A percentile compares a stretch with the other conserved stretches of the same genome.
phyloP scores from a whole-genome alignment of 2,797 vertebrate genomes.

The Masticophis lateralis region DNA sequence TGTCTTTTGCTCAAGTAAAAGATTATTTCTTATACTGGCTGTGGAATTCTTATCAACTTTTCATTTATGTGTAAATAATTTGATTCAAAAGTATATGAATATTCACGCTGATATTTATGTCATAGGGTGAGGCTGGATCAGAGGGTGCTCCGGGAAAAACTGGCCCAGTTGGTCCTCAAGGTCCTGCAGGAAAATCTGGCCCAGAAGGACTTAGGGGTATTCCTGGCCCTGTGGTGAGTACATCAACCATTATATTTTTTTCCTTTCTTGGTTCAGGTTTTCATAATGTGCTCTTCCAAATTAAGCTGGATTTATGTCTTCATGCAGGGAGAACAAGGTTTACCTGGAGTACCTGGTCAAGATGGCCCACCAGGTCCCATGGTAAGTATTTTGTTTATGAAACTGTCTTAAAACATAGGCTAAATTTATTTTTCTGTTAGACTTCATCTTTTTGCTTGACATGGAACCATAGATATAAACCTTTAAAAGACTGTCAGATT shows the following conservation, averaged over 20 bases:
- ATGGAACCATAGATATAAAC: neutral
- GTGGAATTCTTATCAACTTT: neutral
- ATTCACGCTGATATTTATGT: slow-evolving; percentile 16
- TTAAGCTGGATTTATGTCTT: slow-evolving; percentile 27
- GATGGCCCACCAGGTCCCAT: slow-evolving; percentile 91
- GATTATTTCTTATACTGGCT: neutral
- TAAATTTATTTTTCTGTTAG: neutral
- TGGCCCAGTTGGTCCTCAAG: slow-evolving; percentile 95
- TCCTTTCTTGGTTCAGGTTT: slow-evolving; percentile 1
- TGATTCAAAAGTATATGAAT: neutral
- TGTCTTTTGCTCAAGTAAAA: neutral
- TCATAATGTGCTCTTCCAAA: slow-evolving; percentile 1
- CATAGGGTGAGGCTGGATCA: slow-evolving; percentile 88
- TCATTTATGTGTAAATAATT: neutral
- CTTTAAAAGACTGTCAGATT: neutral
- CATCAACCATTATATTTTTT: neutral
- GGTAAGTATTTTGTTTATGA: slow-evolving; percentile 71
- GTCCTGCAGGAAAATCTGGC: slow-evolving; percentile 91
- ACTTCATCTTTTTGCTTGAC: neutral
- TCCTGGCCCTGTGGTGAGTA: slow-evolving; percentile 92
- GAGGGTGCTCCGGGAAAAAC: slow-evolving; percentile 96
- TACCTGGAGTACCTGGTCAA: slow-evolving; percentile 88
- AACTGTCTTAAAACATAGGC: neutral
- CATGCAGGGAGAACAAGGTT: slow-evolving; percentile 90
- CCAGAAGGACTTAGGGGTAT: slow-evolving; percentile 95